These are phyloP conservation scores for Polymixis flavicincta DNA, from an alignment of 2,888 invertebrate genomes.

Conservation along the genomic window DNA sequence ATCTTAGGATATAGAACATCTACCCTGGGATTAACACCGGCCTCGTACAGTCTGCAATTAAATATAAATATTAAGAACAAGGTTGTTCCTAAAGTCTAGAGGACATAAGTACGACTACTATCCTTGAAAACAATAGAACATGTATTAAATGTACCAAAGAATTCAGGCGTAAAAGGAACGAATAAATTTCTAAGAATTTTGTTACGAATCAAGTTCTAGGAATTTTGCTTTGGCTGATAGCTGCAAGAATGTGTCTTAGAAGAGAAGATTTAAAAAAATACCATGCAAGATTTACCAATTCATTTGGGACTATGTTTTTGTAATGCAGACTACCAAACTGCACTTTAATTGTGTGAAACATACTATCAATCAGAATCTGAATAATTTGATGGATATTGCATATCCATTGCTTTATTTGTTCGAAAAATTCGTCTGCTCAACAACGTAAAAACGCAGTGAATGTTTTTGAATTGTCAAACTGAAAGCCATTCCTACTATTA, in stretches of 20 bases:
- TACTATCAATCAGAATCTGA: too few relatives aligned
- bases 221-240: slow-evolving; percentile 1
- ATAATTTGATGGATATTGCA: too few relatives aligned
- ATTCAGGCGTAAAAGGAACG: background rate
- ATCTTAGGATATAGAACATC: slow-evolving; percentile 93
- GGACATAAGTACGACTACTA: slow-evolving; percentile 1
- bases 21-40: slow-evolving; percentile 93
- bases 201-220: background rate
- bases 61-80: slow-evolving; percentile 30
- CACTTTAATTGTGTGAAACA: too few relatives aligned
- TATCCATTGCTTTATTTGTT: too few relatives aligned
- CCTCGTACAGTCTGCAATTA: slow-evolving; percentile 91
- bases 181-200: slow-evolving; percentile 6
- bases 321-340: too few relatives aligned
- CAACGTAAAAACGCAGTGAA: too few relatives aligned
- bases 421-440: too few relatives aligned
- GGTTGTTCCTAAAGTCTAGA: slow-evolving; percentile 31
- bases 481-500: too few relatives aligned
- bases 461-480: too few relatives aligned
- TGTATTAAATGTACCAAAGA: background rate
- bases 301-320: too few relatives aligned
- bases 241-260: too few relatives aligned
- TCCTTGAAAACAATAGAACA: slow-evolving; percentile 2
- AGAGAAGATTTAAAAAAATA: background rate
- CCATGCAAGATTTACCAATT: background rate